Evolutionary conservation across 2,113 vertebrate genomes (phyloP).

Genomic region (Brachyhypopomus occidentalis): DNA sequence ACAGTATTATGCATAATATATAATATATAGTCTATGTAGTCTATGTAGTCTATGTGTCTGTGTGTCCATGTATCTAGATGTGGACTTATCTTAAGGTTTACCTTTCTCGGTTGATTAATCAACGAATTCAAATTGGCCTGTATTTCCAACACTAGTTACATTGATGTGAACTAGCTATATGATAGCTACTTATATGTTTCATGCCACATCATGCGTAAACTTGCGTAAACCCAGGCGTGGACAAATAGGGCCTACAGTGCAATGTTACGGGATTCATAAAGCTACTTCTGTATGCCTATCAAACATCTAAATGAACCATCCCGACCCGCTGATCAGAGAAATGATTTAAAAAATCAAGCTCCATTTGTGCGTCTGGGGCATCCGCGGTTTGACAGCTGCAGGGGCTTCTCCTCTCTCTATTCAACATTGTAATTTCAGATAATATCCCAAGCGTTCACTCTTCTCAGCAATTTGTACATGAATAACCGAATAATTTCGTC

Average conservation of each 20-base stretch:
- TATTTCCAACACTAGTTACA: background rate
- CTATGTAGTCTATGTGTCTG: conserved; percentile 40
- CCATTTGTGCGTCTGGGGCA: conserved; percentile 70
- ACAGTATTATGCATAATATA: background rate
- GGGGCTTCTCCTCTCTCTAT: conserved; percentile 85
- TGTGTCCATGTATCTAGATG: conserved; percentile 39
- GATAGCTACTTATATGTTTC: background rate
- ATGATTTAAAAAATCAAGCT: conserved; percentile 54
- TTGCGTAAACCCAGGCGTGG: background rate
- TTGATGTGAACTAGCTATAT: background rate
- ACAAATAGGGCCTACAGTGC: background rate
- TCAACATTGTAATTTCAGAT: conserved; percentile 98
- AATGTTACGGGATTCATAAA: conserved; percentile 23
- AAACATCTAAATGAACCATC: conserved; percentile 46
- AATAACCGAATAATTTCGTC: conserved; percentile 99
- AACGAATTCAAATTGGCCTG: background rate
- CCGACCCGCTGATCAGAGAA: conserved; percentile 44
- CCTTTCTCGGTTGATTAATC: background rate
- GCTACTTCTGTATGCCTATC: conserved; percentile 6
- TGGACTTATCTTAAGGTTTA: conserved; percentile 24
- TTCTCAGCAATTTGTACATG: conserved; percentile 99
- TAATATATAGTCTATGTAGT: conserved; percentile 14
- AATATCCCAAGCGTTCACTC: conserved; percentile 95
- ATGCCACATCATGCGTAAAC: conserved; percentile 3
- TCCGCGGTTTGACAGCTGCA: conserved; percentile 93